Base-by-base conservation (phyloP, 2,888 invertebrate species). In the Drepanosiphum platanoidis region DNA sequence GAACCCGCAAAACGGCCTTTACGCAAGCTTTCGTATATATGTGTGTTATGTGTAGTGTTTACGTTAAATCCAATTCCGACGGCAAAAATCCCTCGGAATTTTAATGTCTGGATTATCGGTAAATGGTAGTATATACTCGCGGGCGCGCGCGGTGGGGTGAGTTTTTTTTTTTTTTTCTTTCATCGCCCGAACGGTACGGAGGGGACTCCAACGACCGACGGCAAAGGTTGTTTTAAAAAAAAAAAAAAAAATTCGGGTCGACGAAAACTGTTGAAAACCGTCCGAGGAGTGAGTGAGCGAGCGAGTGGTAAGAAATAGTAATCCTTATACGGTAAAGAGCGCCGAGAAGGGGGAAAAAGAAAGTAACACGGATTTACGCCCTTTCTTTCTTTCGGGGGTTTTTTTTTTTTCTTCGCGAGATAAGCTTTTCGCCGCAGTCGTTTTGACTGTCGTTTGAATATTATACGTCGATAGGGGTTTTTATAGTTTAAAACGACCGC, bases 311-410 rank as follows among this genome's bases (percentile, higher is more conserved):
- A 71, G 70, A 72, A 82, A 82, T 74, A 74, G 74, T 83, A 83
- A 75, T 84, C 83, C 83, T 84, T 27, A 5, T 52, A 52, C 83
- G 83, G 64, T 68, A 84, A 84, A 84, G 75, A 75, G 75, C 58
- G 52, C 74, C 27, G 27, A 11, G 27, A 7, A 34, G 34, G 64
- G 30, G 68, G 5, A 64, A 64, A 71, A n/a, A n/a, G n/a, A 36
- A 75, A 75, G 52, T 75, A 74, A 75, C 83, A 84, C 75, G 83
- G 83, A 84, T 84, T 84, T 84, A 84, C 83, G 83, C 83, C 83
- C 83, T 75, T 75, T 58, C 83, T 75, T 75, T 75, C 68, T 58
- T 71, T 71, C 68, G 77, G 77, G 75, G 75, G 83, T 75, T 75
- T 75, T 84, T n/a, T n/a, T n/a, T n/a, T n/a, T n/a, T n/a, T n/a